Evolutionary conservation across 2,888 invertebrate genomes (phyloP).

Genomic region (Sturmia bella): DNA sequence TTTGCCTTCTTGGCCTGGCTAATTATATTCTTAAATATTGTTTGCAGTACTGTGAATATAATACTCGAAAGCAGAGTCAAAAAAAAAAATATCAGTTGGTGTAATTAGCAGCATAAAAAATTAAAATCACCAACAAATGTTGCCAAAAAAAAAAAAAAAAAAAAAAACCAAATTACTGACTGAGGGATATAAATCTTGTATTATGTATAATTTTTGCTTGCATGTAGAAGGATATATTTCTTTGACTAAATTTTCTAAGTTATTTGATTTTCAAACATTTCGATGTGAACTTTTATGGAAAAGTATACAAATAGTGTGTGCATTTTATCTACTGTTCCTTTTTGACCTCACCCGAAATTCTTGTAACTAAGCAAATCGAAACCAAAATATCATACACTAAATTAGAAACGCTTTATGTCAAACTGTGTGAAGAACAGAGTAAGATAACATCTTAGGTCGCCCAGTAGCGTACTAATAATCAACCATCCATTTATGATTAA

Average conservation of each 20-base stretch:
- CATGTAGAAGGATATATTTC: slow-evolving; percentile 6
- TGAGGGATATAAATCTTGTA: too few relatives aligned
- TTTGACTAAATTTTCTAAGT: background rate
- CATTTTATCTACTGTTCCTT: too few relatives aligned
- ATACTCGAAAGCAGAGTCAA: background rate
- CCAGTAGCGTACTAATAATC: too few relatives aligned
- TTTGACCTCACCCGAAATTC: too few relatives aligned
- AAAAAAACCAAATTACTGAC: too few relatives aligned
- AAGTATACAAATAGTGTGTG: too few relatives aligned
- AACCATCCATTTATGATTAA: too few relatives aligned
- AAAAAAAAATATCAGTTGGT: slow-evolving; percentile 26
- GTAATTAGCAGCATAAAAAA: slow-evolving; percentile 56
- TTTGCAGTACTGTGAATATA: slow-evolving; percentile 27
- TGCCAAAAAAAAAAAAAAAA: slow-evolving; percentile 2
- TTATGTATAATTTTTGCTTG: slow-evolving; percentile 21
- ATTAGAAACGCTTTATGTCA: too few relatives aligned
- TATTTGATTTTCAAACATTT: slow-evolving; percentile 27
- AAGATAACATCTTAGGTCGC: too few relatives aligned
- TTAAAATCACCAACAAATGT: slow-evolving; percentile 37
- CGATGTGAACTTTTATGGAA: slow-evolving; percentile 56
- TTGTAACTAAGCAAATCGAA: too few relatives aligned
- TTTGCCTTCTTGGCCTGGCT: slow-evolving; percentile 42
- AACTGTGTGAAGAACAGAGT: too few relatives aligned
- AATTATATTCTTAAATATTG: slow-evolving; percentile 53
- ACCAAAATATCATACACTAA: too few relatives aligned